Base-by-base conservation (phyloP, 2,888 invertebrate species). In the Xestoiulus laeticollis region DNA sequence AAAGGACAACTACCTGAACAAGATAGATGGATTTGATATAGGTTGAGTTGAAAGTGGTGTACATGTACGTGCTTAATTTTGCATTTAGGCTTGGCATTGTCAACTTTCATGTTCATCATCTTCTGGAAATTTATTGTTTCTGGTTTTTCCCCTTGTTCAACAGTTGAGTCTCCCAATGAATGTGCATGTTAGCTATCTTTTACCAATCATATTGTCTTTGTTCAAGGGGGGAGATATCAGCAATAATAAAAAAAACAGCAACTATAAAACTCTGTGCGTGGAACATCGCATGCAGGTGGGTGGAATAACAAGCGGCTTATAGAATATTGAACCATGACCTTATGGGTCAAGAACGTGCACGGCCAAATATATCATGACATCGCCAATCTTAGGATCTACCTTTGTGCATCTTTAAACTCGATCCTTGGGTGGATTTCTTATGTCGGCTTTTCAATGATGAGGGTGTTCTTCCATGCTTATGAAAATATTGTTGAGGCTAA, bases 91-190 rank as follows among this genome's bases (percentile, higher is more conserved):
- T n/a, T 59, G 59, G 59, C 59, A 59, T 59, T 59, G 59, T 59
- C 59, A 59, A 59, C 59, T 59, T 59, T 59, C 59, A 59, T 59
- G 59, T 59, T 59, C 59, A 59, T 59, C 59, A 59, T 59, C 59
- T 59, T 59, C 59, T 22, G n/a, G 19, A 59, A 59, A 59, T 59
- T 59, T 59, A 59, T 59, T 59, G 59, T 59, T 59, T 59, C 22
- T 59, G 59, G 19, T n/a, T 59, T 59, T 22, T n/a, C 59, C 59
- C 59, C 59, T 59, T 59, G 59, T 4, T 59, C 59, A 4, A 59
- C n/a, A 6, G 59, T n/a, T 59, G 59, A 4, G n/a, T 3, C 59
- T 59, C 59, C n/a, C 59, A 59, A 59, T 59, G 59, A 19, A 59
- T 59, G 59, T 59, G 59, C 59, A 59, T 59, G 59, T 59, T n/a